Conservation (phyloP, 2,888 invertebrate genomes). For the Tortrix viridana region DNA sequence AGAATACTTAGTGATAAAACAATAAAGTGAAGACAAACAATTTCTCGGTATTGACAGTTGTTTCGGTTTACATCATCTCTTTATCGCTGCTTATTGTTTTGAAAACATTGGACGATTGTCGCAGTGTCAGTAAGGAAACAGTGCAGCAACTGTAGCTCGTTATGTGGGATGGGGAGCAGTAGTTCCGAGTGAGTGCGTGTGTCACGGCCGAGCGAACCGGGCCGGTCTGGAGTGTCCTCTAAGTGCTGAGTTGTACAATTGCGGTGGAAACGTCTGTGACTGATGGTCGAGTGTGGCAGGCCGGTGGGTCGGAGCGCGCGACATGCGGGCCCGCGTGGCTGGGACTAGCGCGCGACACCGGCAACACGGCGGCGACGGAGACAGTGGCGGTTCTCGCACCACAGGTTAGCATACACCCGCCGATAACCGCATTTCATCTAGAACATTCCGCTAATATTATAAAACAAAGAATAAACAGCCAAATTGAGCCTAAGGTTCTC, state of each 20-base stretch:
- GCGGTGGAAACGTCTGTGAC: slow-evolving; percentile 62
- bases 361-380: slow-evolving; percentile 77
- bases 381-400: slow-evolving; percentile 69
- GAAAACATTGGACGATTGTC: slow-evolving; percentile 68
- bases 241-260: slow-evolving; percentile 64
- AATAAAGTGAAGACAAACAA: slow-evolving; percentile 39
- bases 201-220: slow-evolving; percentile 71
- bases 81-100: slow-evolving; percentile 66
- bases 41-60: slow-evolving; percentile 22
- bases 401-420: slow-evolving; percentile 63
- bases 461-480: too few relatives aligned
- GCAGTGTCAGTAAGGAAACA: slow-evolving; percentile 60
- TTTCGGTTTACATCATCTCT: slow-evolving; percentile 54
- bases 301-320: slow-evolving; percentile 64
- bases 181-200: slow-evolving; percentile 73
- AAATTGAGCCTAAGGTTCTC: too few relatives aligned
- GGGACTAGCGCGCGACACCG: slow-evolving; percentile 67
- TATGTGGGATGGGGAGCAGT: slow-evolving; percentile 64
- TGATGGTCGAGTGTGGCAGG: slow-evolving; percentile 73
- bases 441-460: too few relatives aligned
- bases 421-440: neutral
- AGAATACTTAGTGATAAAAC: slow-evolving; percentile 11
- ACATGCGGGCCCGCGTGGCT: slow-evolving; percentile 71
- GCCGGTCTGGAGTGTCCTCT: slow-evolving; percentile 59
- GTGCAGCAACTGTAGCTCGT: slow-evolving; percentile 62